A percentile compares a stretch with the other conserved stretches of the same genome.
Evolutionary conservation across 2,113 vertebrate species (phyloP).

Genomic region (Struthidea cinerea): DNA sequence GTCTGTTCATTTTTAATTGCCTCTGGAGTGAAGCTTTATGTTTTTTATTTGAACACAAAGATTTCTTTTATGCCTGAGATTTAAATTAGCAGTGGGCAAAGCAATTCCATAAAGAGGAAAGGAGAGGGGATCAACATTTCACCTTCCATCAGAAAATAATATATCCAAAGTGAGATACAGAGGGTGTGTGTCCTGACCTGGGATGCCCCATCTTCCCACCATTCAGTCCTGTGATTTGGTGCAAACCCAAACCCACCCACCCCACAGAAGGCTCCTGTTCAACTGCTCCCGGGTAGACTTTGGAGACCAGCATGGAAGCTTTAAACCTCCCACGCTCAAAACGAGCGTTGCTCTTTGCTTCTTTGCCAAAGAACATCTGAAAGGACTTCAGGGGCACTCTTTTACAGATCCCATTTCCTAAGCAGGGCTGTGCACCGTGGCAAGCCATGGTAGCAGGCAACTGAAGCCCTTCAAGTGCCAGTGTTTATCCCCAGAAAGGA

Average conservation of each 20-base stretch:
- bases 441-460: background rate
- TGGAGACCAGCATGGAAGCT: background rate
- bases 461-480: background rate
- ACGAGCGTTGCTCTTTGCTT: rapidly evolving
- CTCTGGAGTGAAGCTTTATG: background rate
- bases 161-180: background rate
- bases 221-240: background rate
- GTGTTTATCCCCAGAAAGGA: background rate
- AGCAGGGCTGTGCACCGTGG: background rate
- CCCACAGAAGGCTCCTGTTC: rapidly evolving
- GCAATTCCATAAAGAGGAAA: background rate
- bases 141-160: background rate
- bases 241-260: background rate
- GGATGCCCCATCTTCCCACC: background rate
- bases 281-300: background rate
- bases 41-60: background rate
- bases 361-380: background rate
- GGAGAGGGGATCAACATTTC: background rate
- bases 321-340: background rate
- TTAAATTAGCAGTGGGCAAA: background rate
- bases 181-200: background rate
- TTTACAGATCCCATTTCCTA: background rate
- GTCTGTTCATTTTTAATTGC: background rate
- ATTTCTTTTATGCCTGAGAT: background rate
- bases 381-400: background rate